phyloP scores from a whole-genome alignment of 2,888 invertebrate species.

The Agonum fuliginosum region DNA sequence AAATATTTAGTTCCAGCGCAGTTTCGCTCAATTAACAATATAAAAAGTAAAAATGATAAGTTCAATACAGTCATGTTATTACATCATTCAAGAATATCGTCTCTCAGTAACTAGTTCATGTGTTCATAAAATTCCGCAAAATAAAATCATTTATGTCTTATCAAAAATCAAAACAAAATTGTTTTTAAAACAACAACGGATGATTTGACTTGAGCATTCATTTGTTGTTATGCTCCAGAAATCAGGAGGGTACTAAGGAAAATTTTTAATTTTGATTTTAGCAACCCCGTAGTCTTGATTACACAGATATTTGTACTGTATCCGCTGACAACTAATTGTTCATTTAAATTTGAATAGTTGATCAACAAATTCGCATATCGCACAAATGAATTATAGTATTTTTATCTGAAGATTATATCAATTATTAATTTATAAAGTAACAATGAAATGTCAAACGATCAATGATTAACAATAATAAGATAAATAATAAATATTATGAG shows the following conservation, averaged over 20 bases:
- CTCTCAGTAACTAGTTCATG: conserved; percentile 12
- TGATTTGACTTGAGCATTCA: not conserved
- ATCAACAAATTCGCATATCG: no score
- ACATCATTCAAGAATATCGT: not conserved
- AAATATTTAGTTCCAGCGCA: conserved; percentile 8
- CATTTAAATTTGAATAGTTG: no score
- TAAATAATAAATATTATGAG: no score
- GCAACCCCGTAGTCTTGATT: no score
- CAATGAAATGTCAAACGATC: no score
- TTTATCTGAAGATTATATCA: no score
- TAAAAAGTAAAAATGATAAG: conserved; percentile 1
- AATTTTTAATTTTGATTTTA: no score
- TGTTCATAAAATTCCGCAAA: conserved; percentile 28
- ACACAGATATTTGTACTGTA: no score
- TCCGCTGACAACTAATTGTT: not conserved
- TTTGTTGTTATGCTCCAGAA: conserved; percentile 6
- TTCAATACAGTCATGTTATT: conserved; percentile 21
- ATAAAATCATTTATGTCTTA: not conserved
- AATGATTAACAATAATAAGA: no score
- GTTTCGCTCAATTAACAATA: not conserved
- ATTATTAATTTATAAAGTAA: no score
- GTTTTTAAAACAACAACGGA: not conserved
- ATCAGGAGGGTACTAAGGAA: not conserved
- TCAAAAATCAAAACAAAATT: conserved; percentile 22
- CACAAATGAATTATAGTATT: no score